Evolutionary conservation across 2,113 vertebrate species (phyloP), one percentile per base, ranked within the genome.

Genomic region (Trematomus loennbergii): DNA sequence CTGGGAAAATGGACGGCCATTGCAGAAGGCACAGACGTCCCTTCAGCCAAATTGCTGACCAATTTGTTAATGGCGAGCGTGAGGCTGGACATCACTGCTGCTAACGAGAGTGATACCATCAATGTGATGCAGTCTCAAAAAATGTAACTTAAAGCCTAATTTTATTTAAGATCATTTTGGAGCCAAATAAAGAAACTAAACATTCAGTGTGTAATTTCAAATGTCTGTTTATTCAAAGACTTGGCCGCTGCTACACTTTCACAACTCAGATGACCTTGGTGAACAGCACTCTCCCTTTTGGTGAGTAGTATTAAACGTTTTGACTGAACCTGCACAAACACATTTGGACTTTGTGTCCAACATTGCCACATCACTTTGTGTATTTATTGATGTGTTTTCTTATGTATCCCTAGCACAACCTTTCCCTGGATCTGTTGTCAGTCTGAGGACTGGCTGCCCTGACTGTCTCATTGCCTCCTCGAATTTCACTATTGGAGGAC

Each of bases 1-100:
- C n/a, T 90, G 33, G 90, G 89, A 1, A 88, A 43, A 48, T 93
- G 90, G 90, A 85, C 10, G 1, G 1, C 5, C 13, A 2, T 82
- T 9, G 85, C 3, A n/a, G 88, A 90, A 8, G 74, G 64, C 57
- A 40, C 57, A 7, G 7, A 57, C 53, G 1, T 86, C 0, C 10
- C 22, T 1, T 43, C 45, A 57, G 16, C 54, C 52, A 46, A 5
- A 12, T 0, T 8, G 0, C 17, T 87, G 40, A 73, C 52, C 0
- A 54, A 87, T 48, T 57, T 11, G 45, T 18, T 76, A 2, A 5
- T 59, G 22, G 76, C 78, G 0, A 84, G 7, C 5, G 1, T 2
- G 9, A 82, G 86, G 87, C 1, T 3, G 3, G 52, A 76, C 25
- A 0, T 79, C 2, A 67, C 48, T 0, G 64, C 84, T 18, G 61